Conservation (phyloP, 2,888 invertebrate species). For the Heliconius aoede region DNA sequence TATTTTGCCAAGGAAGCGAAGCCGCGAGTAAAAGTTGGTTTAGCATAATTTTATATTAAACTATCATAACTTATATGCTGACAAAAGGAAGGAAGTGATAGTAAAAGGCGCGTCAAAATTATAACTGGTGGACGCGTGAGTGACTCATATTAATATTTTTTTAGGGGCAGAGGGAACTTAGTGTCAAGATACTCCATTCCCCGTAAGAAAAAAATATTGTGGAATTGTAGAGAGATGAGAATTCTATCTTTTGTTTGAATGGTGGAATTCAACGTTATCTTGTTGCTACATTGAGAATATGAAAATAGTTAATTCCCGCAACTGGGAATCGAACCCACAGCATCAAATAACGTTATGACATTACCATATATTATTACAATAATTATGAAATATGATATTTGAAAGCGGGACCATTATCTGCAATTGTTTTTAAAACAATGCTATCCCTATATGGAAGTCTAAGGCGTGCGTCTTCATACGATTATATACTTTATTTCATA, state of each 20-base stretch:
- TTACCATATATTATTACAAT: not conserved
- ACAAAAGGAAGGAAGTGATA: slow-evolving; percentile 8
- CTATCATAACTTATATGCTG: not conserved
- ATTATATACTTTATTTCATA: not conserved
- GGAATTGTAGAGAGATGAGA: too few relatives aligned
- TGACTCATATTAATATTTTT: not conserved
- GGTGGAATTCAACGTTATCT: too few relatives aligned
- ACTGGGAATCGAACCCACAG: not conserved
- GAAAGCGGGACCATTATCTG: slow-evolving; percentile 40
- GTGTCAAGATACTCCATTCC: too few relatives aligned
- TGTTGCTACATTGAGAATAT: too few relatives aligned
- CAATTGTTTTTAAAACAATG: slow-evolving; percentile 47
- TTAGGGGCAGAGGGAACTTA: too few relatives aligned
- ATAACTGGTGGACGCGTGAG: not conserved
- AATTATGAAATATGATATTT: slow-evolving; percentile 31
- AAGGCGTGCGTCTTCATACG: slow-evolving; percentile 23
- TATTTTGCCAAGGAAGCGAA: too few relatives aligned
- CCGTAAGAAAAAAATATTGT: too few relatives aligned
- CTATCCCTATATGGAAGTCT: slow-evolving; percentile 41
- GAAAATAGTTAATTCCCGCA: too few relatives aligned
- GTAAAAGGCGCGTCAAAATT: not conserved
- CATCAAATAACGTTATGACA: not conserved
- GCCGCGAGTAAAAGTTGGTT: too few relatives aligned
- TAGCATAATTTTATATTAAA: not conserved
- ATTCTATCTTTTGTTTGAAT: not conserved